phyloP scores from a whole-genome alignment of 1,140 invertebrate genomes.

The Drosophila orosa region DNA sequence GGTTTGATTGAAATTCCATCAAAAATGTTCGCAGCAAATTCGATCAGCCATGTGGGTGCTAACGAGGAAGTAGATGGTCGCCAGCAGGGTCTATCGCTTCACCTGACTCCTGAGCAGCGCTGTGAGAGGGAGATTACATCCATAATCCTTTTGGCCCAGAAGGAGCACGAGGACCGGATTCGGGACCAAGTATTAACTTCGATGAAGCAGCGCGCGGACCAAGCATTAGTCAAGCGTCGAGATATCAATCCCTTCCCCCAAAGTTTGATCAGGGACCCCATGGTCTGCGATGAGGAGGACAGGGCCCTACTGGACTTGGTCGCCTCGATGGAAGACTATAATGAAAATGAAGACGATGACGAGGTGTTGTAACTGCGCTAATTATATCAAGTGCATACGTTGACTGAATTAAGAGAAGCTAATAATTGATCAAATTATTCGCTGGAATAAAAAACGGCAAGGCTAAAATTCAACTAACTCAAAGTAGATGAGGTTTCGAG shows the following conservation, averaged over 20 bases:
- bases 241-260: neutral
- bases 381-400: neutral
- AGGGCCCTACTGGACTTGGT: slow-evolving; percentile 1
- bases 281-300: neutral
- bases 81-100: rapidly evolving
- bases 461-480: neutral
- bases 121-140: slow-evolving; percentile 8
- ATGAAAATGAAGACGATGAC: slow-evolving; percentile 1
- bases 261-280: neutral
- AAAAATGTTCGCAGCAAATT: slow-evolving; percentile 21
- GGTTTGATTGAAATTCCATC: neutral
- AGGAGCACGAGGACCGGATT: slow-evolving; percentile 40
- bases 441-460: neutral
- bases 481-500: neutral
- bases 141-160: slow-evolving; percentile 35
- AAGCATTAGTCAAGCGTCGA: slow-evolving; percentile 1
- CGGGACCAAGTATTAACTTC: slow-evolving; percentile 19
- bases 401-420: neutral
- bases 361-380: neutral
- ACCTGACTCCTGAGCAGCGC: neutral
- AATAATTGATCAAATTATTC: neutral
- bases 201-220: slow-evolving; percentile 25
- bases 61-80: slow-evolving; percentile 38
- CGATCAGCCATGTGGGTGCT: slow-evolving; percentile 35
- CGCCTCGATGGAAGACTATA: neutral